Base-by-base conservation (phyloP, 1,140 invertebrate genomes). In the Cataglyphis hispanica region DNA sequence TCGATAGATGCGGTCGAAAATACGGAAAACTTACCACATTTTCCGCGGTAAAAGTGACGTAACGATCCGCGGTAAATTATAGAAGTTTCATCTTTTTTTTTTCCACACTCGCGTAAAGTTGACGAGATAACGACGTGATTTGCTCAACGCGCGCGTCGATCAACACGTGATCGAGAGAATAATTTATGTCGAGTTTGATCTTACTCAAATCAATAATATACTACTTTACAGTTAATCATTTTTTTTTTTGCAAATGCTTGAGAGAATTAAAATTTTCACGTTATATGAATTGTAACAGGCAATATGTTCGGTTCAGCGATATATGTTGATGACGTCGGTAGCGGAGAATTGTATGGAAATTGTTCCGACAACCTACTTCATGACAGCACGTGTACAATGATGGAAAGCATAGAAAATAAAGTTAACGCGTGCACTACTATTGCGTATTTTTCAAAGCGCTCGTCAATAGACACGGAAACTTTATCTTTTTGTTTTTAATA, bases 401-500 rank as follows among this genome's bases (percentile, higher is more conserved):
- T 31, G 63, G 50, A 25, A 69, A 69, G 25, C 31, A 80, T 50
- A 80, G 16, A 69, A 80, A 69, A 69, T 80, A 37, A 80, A 69
- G 34, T 69, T 56, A 64, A 80, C n/a, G 43, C 31, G 22, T 46
- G 22, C 8, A 53, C 31, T 34, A 3, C 27, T 78, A 50, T 66
- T 46, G 53, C 19, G 22, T 31, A n/a, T 69, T 56, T 69, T 31
- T 25, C 34, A 69, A 80, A 69, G 50, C 46, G 31, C 22, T 78
- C 43, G 46, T 80, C 61, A 69, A 69, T 50, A 6, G 46, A 19
- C 6, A 16, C 19, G 10, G 7, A 13, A 67, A 67, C 43, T 69
- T 69, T n/a, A 40, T 80, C 27, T 25, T 40, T n/a, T 11, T 58
- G 10, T 60, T 25, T 25, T 60, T 25, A 3, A 11, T 37, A 75